Base-by-base conservation (phyloP, 2,113 vertebrate genomes). In the Noctilio leporinus region DNA sequence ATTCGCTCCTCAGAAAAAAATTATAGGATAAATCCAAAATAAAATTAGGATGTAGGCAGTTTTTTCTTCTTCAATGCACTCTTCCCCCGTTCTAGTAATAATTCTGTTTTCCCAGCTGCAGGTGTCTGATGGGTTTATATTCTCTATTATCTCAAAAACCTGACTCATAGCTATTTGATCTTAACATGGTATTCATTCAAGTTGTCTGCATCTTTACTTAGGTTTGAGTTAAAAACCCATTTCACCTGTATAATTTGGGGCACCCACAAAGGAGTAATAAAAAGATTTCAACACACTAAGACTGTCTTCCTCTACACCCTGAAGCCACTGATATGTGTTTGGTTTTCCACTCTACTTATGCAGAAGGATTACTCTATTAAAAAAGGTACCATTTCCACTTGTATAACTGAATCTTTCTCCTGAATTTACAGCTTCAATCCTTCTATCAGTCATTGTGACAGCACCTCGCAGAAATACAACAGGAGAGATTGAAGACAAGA, bases 371-470 rank as follows among this genome's bases (percentile, higher is more conserved):
- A 59, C 26, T 70, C 43, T 94, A 82, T 30, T 30, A 75, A 91
- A 55, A 93, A 88, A 95, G 75, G 62, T 43, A 89, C 38, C 40
- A 55, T 94, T 93, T 96, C 91, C 67, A 81, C 28, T 75, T 49
- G 11, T 92, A 76, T 97, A 93, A 96, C 78, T 88, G 83, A 95
- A 94, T 94, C 51, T 84, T 57, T 95, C 53, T 30, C 75, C 85
- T 83, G 64, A 77, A 83, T 87, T 95, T 93, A 93, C 35, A 96
- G 55, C 53, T 96, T 70, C 62, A 53, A 77, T 67, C 59, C 22
- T n/a, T 91, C 73, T 84, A 96, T 97, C 85, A 89, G 47, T 96
- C 96, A 97, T 78, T 88, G 57, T 93, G 95, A 95, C 94, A 96
- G 70, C 57, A 47, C n/a, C 91, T 88, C 64, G 86, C 67, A 87